A percentile compares a stretch with the other conserved stretches of the same genome.
These are phyloP conservation scores for Andrena flavipes DNA, from an alignment of 2,888 invertebrate species.

Conservation along the genomic window DNA sequence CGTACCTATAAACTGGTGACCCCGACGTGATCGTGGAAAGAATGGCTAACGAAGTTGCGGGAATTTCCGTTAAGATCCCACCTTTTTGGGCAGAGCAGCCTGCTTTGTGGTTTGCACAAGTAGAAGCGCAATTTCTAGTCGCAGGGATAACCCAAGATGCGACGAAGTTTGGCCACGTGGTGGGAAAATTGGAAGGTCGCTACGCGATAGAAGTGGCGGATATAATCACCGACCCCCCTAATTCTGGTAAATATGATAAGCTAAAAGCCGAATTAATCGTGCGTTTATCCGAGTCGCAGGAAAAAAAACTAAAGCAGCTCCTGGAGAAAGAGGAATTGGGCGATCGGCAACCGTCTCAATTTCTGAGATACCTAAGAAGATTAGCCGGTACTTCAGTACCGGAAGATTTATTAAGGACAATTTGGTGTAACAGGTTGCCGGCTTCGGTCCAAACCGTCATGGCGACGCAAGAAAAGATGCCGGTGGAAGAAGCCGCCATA, in stretches of 20 bases:
- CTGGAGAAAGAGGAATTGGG: neutral
- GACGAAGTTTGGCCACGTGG: neutral
- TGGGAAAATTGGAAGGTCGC: neutral
- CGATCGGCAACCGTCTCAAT: neutral
- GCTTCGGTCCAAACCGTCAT: neutral
- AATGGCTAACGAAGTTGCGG: neutral
- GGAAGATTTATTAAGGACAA: neutral
- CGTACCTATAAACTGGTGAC: neutral
- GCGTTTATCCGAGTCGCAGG: neutral
- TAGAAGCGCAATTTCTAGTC: neutral
- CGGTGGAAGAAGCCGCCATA: neutral
- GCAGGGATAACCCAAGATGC: neutral
- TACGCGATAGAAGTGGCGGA: neutral
- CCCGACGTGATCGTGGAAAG: neutral
- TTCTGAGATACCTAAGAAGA: neutral
- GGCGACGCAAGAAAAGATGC: neutral
- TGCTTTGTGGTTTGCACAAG: neutral
- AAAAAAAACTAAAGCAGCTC: neutral
- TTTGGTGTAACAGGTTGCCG: neutral
- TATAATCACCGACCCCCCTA: neutral
- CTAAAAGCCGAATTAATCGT: neutral
- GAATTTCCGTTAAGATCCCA: neutral
- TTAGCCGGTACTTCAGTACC: neutral
- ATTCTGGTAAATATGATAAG: neutral
- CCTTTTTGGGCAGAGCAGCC: conserved; percentile 8